Percentiles rank a stretch among this genome's conserved stretches.
phyloP scores from a whole-genome alignment of 2,797 vertebrate genomes.

The Phoxinus dragarum region DNA sequence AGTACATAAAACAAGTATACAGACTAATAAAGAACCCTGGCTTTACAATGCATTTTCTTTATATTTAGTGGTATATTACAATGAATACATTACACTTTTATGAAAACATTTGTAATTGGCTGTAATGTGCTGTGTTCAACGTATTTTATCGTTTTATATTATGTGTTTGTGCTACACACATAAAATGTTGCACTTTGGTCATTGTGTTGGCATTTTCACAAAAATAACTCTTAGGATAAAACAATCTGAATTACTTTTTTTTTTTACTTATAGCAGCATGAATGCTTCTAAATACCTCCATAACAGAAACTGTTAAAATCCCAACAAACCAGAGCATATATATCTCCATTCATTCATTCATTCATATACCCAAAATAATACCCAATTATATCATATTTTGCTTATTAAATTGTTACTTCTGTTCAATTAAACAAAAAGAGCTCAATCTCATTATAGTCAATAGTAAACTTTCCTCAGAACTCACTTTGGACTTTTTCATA shows the following conservation, averaged over 20 bases:
- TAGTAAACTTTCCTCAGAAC: not conserved
- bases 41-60: too few relatives aligned
- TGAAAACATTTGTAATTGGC: not conserved
- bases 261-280: not conserved
- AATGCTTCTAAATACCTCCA: not conserved
- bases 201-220: not conserved
- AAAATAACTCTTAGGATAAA: not conserved
- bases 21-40: too few relatives aligned
- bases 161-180: not conserved
- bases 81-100: not conserved
- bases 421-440: not conserved
- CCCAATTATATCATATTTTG: not conserved
- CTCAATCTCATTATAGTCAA: not conserved
- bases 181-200: not conserved
- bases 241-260: not conserved
- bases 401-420: not conserved
- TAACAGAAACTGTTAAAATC: not conserved
- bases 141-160: not conserved
- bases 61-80: too few relatives aligned
- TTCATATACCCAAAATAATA: not conserved
- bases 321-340: not conserved
- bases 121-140: not conserved
- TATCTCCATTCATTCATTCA: not conserved
- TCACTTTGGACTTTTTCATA: not conserved
- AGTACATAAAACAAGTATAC: too few relatives aligned